A percentile compares a stretch with the other conserved stretches of the same genome.
phyloP scores from a whole-genome alignment of 2,888 invertebrate species.

The Steinernema hermaphroditum region DNA sequence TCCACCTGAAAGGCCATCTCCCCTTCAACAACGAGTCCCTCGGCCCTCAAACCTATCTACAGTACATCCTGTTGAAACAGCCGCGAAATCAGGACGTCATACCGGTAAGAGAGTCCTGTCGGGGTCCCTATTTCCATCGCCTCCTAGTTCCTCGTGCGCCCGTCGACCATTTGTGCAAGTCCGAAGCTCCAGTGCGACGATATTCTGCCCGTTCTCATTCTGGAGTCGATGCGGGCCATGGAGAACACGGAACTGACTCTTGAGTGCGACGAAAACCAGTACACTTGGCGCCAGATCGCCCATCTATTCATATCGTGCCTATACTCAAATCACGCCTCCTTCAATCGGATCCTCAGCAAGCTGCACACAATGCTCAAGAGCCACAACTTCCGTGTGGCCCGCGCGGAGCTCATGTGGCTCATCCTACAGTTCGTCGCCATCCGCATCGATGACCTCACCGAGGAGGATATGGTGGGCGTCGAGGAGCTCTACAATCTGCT shows the following conservation, averaged over 20 bases:
- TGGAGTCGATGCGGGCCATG: slow-evolving; percentile 52
- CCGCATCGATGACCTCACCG: slow-evolving; percentile 76
- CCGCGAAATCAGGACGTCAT: slow-evolving; percentile 55
- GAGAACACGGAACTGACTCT: slow-evolving; percentile 41
- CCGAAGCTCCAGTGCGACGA: slow-evolving; percentile 40
- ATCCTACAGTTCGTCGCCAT: slow-evolving; percentile 94
- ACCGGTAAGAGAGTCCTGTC: slow-evolving; percentile 36
- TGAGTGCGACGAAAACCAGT: slow-evolving; percentile 40
- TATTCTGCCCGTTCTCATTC: slow-evolving; percentile 42
- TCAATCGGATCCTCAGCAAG: slow-evolving; percentile 26
- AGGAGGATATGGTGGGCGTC: slow-evolving; percentile 35
- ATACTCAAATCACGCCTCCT: slow-evolving; percentile 3
- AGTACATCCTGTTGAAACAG: slow-evolving; percentile 59
- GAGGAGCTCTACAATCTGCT: slow-evolving; percentile 51
- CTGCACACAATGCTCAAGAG: slow-evolving; percentile 37
- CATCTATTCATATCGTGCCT: slow-evolving; percentile 41
- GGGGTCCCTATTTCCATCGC: neutral
- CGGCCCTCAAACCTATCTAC: slow-evolving; percentile 48
- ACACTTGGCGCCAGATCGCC: slow-evolving; percentile 49
- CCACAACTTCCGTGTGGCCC: slow-evolving; percentile 74
- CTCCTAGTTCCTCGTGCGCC: slow-evolving; percentile 1
- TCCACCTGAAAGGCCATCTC: slow-evolving; percentile 16
- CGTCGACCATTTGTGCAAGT: no score
- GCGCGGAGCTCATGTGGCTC: slow-evolving; percentile 99
- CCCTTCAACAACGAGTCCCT: slow-evolving; percentile 24